Evolutionary conservation across 1,140 invertebrate species (phyloP).

Genomic region (Nilaparvata lugens): DNA sequence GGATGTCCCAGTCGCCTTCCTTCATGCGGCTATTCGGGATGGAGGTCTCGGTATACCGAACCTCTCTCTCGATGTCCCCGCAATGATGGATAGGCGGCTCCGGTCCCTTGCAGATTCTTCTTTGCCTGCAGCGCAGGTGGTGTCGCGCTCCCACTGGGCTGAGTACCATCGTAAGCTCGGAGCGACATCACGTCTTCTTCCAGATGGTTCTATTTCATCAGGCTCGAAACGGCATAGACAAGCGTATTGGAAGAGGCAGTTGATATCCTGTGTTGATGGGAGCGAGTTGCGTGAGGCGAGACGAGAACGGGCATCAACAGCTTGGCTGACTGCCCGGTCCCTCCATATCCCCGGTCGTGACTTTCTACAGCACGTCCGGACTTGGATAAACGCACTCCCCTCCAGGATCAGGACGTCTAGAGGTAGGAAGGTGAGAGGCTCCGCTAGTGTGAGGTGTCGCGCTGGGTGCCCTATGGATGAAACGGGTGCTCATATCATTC

Average conservation of each 20-base stretch:
- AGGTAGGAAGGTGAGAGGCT: conserved; percentile 13
- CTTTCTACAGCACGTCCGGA: conserved; percentile 17
- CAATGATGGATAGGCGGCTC: background rate
- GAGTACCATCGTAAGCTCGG: too few relatives aligned
- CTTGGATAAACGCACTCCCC: conserved; percentile 21
- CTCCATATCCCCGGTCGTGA: conserved; percentile 19
- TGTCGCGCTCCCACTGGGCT: background rate
- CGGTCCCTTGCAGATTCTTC: background rate
- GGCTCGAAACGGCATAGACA: background rate
- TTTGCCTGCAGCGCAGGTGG: background rate
- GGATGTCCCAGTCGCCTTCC: conserved; percentile 29
- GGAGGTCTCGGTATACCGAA: conserved; percentile 29
- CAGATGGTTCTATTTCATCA: background rate
- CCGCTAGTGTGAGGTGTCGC: conserved; percentile 22
- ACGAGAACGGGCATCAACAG: background rate
- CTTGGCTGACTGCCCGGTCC: background rate
- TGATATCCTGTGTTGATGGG: too few relatives aligned
- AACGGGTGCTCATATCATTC: conserved; percentile 33
- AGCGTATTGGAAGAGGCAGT: too few relatives aligned
- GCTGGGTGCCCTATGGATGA: conserved; percentile 31
- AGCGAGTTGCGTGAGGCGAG: background rate
- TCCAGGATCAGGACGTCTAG: conserved; percentile 21
- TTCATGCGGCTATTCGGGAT: conserved; percentile 29
- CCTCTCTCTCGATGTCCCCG: background rate
- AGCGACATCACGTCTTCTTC: background rate